Percentiles rank a stretch among this genome's conserved stretches.
Evolutionary conservation across 2,888 invertebrate species (phyloP).

Genomic region (Bellardia pandia): DNA sequence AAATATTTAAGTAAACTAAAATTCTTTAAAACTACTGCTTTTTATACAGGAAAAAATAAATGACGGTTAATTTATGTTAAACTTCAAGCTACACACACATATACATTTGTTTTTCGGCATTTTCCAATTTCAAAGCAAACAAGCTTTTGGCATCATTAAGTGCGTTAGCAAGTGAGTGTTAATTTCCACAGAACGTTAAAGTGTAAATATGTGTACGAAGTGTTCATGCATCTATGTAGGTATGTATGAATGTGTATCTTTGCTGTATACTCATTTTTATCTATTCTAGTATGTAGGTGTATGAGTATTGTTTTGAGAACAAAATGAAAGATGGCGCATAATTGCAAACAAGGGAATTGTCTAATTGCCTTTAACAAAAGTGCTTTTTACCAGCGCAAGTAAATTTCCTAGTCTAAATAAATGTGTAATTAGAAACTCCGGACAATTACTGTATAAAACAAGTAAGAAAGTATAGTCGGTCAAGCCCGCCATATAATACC

Average conservation of each 20-base stretch:
- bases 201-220: neutral
- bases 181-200: conserved; percentile 49
- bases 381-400: conserved; percentile 66
- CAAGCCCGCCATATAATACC: too few species aligned
- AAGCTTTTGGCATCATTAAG: conserved; percentile 56
- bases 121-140: conserved; percentile 13
- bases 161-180: conserved; percentile 58
- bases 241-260: neutral
- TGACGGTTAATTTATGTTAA: conserved; percentile 52
- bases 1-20: neutral
- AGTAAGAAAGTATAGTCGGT: too few species aligned
- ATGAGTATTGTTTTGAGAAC: neutral
- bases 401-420: conserved; percentile 48
- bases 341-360: conserved; percentile 82
- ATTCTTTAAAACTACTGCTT: neutral
- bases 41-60: conserved; percentile 15
- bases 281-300: neutral
- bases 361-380: conserved; percentile 79
- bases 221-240: neutral
- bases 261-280: conserved; percentile 14
- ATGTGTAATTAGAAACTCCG: conserved; percentile 47
- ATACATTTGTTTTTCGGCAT: conserved; percentile 12
- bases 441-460: conserved; percentile 6
- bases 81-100: neutral
- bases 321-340: conserved; percentile 75